Evolutionary conservation across 2,888 invertebrate genomes (phyloP).

Genomic region (Pollenia griseotomentosa): DNA sequence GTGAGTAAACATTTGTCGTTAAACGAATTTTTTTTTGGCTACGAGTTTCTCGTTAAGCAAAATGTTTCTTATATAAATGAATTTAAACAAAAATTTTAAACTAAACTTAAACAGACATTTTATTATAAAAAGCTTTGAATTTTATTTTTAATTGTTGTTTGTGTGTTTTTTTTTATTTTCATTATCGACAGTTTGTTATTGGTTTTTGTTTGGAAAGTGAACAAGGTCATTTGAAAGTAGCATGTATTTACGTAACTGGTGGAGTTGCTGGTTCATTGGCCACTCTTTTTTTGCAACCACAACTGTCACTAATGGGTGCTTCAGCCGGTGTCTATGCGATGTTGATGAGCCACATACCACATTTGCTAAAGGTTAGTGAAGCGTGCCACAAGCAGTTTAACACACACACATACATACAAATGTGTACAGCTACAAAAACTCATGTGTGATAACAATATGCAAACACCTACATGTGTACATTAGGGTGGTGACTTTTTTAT

Average conservation of each 20-base stretch:
- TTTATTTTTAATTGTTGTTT: neutral
- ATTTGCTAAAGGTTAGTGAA: slow-evolving; percentile 88
- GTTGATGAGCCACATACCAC: slow-evolving; percentile 93
- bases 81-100: too few relatives aligned
- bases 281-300: slow-evolving; percentile 90
- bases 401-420: neutral
- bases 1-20: too few relatives aligned
- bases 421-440: neutral
- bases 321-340: slow-evolving; percentile 96
- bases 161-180: slow-evolving; percentile 14
- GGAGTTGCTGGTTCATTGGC: slow-evolving; percentile 91
- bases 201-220: slow-evolving; percentile 87
- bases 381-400: slow-evolving; percentile 35
- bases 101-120: too few relatives aligned
- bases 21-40: too few relatives aligned
- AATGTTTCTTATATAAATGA: too few relatives aligned
- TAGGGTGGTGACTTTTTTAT: too few relatives aligned
- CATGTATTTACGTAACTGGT: slow-evolving; percentile 90
- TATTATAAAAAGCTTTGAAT: too few relatives aligned
- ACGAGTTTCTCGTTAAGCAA: too few relatives aligned
- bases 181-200: slow-evolving; percentile 76
- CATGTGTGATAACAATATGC: neutral
- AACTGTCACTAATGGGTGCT: slow-evolving; percentile 92
- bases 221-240: slow-evolving; percentile 90
- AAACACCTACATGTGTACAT: neutral